These are phyloP conservation scores for Tetrapedia diversipes DNA, from an alignment of 2,888 invertebrate species.

Conservation along the genomic window DNA sequence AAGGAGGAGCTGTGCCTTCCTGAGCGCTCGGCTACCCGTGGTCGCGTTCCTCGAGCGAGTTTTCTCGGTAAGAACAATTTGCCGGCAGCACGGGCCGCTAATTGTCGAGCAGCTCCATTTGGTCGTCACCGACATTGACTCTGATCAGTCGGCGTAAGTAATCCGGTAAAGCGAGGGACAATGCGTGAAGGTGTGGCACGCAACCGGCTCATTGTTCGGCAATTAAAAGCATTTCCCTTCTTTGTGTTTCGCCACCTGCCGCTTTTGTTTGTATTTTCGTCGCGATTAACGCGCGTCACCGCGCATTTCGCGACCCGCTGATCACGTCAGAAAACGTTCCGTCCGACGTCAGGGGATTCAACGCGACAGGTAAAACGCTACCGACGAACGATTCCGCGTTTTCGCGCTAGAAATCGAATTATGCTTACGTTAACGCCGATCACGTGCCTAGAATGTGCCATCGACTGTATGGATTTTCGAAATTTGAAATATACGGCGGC, in stretches of 20 bases:
- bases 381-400: slow-evolving; percentile 14
- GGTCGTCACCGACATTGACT: slow-evolving; percentile 64
- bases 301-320: slow-evolving; percentile 77
- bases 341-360: slow-evolving; percentile 21
- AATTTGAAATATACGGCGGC: too few relatives aligned
- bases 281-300: slow-evolving; percentile 68
- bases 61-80: slow-evolving; percentile 41
- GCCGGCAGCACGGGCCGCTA: slow-evolving; percentile 50
- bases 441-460: not conserved
- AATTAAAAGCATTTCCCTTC: slow-evolving; percentile 80
- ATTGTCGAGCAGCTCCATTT: slow-evolving; percentile 51
- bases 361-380: slow-evolving; percentile 48
- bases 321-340: slow-evolving; percentile 70
- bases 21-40: too few relatives aligned
- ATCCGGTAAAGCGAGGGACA: slow-evolving; percentile 67
- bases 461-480: too few relatives aligned
- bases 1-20: too few relatives aligned
- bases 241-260: slow-evolving; percentile 79
- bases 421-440: slow-evolving; percentile 43
- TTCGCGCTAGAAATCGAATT: slow-evolving; percentile 26
- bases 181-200: slow-evolving; percentile 78
- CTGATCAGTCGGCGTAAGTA: slow-evolving; percentile 69
- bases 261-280: slow-evolving; percentile 75
- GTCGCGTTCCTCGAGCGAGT: too few relatives aligned
- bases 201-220: slow-evolving; percentile 76